phyloP scores from a whole-genome alignment of 2,113 vertebrate genomes.

The Anhinga rufa region DNA sequence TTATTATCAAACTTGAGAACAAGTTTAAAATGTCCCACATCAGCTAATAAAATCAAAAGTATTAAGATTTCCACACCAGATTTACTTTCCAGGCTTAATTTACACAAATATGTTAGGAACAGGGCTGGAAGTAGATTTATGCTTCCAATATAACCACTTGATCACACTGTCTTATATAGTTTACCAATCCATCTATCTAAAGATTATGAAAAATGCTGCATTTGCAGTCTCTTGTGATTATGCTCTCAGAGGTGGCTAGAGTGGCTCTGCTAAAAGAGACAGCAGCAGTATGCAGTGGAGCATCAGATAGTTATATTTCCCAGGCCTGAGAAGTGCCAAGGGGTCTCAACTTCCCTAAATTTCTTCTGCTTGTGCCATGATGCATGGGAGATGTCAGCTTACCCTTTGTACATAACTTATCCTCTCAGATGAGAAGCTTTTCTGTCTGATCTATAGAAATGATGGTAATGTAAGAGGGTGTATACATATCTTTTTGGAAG shows the following conservation, averaged over 20 bases:
- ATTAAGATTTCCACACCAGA: neutral
- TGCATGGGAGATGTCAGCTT: neutral
- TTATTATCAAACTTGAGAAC: neutral
- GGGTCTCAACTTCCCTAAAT: neutral
- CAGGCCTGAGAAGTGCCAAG: neutral
- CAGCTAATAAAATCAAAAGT: neutral
- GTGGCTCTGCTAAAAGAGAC: neutral
- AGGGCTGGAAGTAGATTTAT: neutral
- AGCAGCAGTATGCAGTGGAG: neutral
- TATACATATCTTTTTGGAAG: neutral
- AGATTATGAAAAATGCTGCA: neutral
- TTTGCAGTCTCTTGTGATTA: neutral
- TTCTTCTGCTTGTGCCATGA: neutral
- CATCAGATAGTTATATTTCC: neutral
- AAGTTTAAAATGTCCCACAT: neutral
- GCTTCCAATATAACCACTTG: neutral
- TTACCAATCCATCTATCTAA: slow-evolving; percentile 8
- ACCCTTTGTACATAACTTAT: neutral
- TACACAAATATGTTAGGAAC: neutral
- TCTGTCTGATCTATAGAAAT: neutral
- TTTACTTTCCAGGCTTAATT: neutral
- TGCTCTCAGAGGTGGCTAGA: neutral
- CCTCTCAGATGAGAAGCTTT: neutral
- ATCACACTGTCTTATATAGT: neutral
- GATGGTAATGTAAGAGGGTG: neutral